Percentiles rank a stretch among this genome's conserved stretches.
These are phyloP conservation scores for Melanotaenia nigrans DNA, from an alignment of 2,797 vertebrate genomes.

Conservation along the genomic window DNA sequence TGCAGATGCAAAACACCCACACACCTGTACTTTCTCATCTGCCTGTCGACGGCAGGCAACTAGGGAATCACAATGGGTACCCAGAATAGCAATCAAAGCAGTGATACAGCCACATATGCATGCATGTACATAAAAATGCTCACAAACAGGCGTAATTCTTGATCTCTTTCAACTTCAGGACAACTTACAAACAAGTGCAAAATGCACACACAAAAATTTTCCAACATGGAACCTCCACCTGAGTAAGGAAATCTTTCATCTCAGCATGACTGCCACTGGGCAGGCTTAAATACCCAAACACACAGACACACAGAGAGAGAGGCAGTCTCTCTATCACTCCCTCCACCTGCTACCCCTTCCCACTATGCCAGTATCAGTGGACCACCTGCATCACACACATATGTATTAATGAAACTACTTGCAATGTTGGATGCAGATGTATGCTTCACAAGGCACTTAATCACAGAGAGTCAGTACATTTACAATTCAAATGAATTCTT, in stretches of 20 bases:
- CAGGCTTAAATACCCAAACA: constrained; percentile 45
- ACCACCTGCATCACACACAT: constrained; percentile 13
- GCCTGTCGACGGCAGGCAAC: constrained; percentile 47
- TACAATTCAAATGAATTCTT: constrained; percentile 59
- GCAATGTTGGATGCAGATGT: constrained; percentile 34
- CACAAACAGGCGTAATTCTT: constrained; percentile 39
- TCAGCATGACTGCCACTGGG: constrained; percentile 53
- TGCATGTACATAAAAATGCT: constrained; percentile 19
- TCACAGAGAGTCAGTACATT: constrained; percentile 45
- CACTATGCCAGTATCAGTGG: constrained; percentile 25
- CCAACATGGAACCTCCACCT: constrained; percentile 51
- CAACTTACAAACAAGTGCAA: constrained; percentile 35
- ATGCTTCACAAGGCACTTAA: constrained; percentile 50
- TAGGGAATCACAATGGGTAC: constrained; percentile 36
- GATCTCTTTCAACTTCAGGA: constrained; percentile 46
- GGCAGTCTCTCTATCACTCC: constrained; percentile 20
- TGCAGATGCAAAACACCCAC: constrained; percentile 44
- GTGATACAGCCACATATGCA: constrained; percentile 27
- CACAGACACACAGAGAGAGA: constrained; percentile 16
- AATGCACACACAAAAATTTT: constrained; percentile 27
- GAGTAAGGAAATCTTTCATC: constrained; percentile 65
- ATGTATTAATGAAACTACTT: constrained; percentile 30
- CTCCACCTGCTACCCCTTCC: constrained; percentile 62
- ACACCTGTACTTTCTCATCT: constrained; percentile 54
- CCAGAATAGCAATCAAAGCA: constrained; percentile 54